A percentile compares a stretch with the other conserved stretches of the same genome.
These are phyloP conservation scores for Panagrolaimus sp. DNA, from an alignment of 1,140 invertebrate species.

Conservation along the genomic window DNA sequence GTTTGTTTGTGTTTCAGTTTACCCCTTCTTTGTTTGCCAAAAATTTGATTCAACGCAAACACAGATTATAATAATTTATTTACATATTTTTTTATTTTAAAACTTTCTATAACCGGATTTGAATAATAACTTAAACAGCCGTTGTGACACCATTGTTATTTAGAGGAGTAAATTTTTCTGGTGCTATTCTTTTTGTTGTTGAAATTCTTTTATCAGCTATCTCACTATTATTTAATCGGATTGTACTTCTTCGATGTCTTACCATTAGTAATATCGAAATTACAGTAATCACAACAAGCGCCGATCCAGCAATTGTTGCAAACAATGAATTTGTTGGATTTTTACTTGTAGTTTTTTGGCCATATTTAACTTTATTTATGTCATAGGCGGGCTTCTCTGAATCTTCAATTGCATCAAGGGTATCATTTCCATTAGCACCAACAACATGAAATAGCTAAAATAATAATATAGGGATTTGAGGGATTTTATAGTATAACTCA, in stretches of 20 bases:
- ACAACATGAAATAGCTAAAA: constrained; percentile 18
- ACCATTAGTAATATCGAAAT: constrained; percentile 39
- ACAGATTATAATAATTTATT: neutral
- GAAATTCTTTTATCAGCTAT: neutral
- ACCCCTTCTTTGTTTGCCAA: too few species aligned
- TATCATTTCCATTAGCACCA: constrained; percentile 20
- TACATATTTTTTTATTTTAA: neutral
- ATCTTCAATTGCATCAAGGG: constrained; percentile 20
- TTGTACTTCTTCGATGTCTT: constrained; percentile 33
- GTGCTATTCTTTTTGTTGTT: too few species aligned
- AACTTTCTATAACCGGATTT: neutral
- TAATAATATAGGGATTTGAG: neutral
- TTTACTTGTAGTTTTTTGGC: constrained; percentile 29
- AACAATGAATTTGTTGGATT: constrained; percentile 38
- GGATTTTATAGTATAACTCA: neutral
- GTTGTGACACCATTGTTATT: too few species aligned
- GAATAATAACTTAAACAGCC: neutral
- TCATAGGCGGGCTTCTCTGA: constrained; percentile 39
- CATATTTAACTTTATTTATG: constrained; percentile 40
- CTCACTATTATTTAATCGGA: neutral
- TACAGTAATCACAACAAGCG: constrained; percentile 31
- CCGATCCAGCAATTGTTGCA: constrained; percentile 29
- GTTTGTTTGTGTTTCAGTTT: constrained; percentile 1
- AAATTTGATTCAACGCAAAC: too few species aligned
- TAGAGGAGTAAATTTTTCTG: too few species aligned